Base-by-base conservation (phyloP, 2,113 vertebrate genomes). In the Hucho hucho region DNA sequence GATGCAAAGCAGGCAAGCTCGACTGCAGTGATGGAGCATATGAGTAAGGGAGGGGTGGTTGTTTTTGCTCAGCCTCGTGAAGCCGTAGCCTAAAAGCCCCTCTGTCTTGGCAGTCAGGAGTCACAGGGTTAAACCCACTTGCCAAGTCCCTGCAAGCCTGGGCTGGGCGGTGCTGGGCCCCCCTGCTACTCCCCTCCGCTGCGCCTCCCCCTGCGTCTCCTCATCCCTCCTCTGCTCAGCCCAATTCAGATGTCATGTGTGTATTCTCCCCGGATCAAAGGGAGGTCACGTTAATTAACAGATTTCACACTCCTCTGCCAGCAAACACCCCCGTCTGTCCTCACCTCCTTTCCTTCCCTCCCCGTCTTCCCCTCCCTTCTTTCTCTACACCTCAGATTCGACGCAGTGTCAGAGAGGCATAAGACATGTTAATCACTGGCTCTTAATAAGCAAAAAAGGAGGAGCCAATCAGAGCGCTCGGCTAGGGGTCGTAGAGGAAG, bases 171-270 rank as follows among this genome's bases (percentile, higher is more conserved):
- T 11, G 37, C 73, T 68, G 84, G 14, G 28, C 12, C 14, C 20
- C 25, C 7, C 3, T 18, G 13, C 64, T 28, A n/a, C 14, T 16
- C 26, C 64, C 11, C 63, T 22, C 37, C 9, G 0, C 37, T 43
- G 37, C 37, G 2, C 37, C 89, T 69, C 83, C 79, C 81, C 75
- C 22, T 84, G 83, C 84, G 86, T 86, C 86, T 88, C 66, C 67
- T 71, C 47, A 69, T 28, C 29, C 2, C 14, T 26, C 65, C 29
- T 67, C 66, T 61, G 73, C 87, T 89, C 90, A 88, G 90, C 90
- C 89, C 89, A 85, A 90, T 91, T 92, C 93, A 94, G 93, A 94
- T 91, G 91, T 93, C 92, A 93, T 93, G 92, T 91, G 91, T 93
- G 83, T 89, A 84, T 92, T 91, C 90, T 92, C 90, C 77, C 70